Conservation (phyloP, 2,113 vertebrate genomes). For the Neodon shergylaensis region DNA sequence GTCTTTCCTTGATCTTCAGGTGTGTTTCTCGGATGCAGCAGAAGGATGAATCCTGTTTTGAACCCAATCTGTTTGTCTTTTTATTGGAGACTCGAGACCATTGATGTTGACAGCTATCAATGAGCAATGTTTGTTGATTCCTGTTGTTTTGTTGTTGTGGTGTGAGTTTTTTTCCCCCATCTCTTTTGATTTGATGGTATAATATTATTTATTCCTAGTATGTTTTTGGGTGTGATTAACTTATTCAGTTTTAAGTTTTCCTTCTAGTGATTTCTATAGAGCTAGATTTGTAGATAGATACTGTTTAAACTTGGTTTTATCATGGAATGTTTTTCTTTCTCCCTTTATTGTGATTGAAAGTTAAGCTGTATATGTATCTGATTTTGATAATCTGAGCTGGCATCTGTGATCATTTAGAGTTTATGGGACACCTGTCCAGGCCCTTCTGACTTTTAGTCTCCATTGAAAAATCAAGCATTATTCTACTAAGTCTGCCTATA, state of each 20-base stretch:
- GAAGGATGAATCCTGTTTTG: background rate
- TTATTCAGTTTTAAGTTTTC: background rate
- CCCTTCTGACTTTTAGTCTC: background rate
- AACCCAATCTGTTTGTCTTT: background rate
- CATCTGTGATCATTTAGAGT: background rate
- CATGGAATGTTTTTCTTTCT: background rate
- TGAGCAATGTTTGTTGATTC: background rate
- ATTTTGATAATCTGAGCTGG: background rate
- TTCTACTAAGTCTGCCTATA: background rate
- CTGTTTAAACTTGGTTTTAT: background rate
- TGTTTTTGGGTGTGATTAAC: background rate
- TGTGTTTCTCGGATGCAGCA: background rate
- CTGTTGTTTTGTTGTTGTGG: background rate
- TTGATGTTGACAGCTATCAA: background rate
- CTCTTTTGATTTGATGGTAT: background rate
- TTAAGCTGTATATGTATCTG: background rate
- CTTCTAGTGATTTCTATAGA: background rate
- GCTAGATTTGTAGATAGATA: background rate
- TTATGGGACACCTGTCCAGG: background rate
- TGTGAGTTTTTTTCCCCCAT: background rate
- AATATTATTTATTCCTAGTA: background rate
- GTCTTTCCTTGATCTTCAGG: background rate
- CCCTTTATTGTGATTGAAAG: background rate
- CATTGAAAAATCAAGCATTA: background rate
- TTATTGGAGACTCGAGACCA: background rate